A percentile compares a stretch with the other conserved stretches of the same genome.
These are phyloP conservation scores for Polyodon spathula DNA, from an alignment of 2,113 vertebrate species.

Conservation along the genomic window DNA sequence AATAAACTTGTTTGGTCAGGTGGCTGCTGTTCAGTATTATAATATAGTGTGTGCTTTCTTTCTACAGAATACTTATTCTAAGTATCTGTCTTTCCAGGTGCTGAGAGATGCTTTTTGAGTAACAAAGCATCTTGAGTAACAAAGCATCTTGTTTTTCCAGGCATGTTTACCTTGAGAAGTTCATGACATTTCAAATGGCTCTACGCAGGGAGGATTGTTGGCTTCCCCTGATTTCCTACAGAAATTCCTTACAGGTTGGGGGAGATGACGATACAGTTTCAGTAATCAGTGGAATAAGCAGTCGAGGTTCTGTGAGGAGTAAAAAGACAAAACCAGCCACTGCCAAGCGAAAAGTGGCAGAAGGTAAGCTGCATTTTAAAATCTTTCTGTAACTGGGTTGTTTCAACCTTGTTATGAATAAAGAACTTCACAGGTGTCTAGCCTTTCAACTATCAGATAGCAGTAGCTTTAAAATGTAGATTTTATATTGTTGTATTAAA, in stretches of 20 bases:
- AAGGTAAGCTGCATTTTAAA: conserved; percentile 65
- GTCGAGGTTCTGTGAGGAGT: conserved; percentile 83
- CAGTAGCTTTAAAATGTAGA: neutral
- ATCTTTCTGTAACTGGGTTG: neutral
- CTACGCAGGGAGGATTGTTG: conserved; percentile 95
- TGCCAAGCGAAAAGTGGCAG: conserved; percentile 89
- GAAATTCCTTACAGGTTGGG: conserved; percentile 91
- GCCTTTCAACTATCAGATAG: too few species aligned
- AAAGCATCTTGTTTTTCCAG: conserved; percentile 50
- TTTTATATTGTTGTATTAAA: neutral
- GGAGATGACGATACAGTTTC: conserved; percentile 96
- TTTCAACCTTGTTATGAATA: too few species aligned
- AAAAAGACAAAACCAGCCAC: conserved; percentile 85
- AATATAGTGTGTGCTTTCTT: conserved; percentile 14
- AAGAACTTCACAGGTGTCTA: neutral
- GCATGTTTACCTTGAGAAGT: conserved; percentile 96
- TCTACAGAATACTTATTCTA: conserved; percentile 13
- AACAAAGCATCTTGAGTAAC: conserved; percentile 25
- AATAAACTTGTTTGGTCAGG: conserved; percentile 4
- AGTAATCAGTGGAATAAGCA: conserved; percentile 93
- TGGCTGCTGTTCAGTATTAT: neutral
- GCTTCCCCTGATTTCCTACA: conserved; percentile 96
- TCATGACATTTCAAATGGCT: conserved; percentile 98
- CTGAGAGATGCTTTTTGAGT: neutral
- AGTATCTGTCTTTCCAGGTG: neutral